Evolutionary conservation across 2,888 invertebrate species (phyloP).

Genomic region (Arctia plantaginis): DNA sequence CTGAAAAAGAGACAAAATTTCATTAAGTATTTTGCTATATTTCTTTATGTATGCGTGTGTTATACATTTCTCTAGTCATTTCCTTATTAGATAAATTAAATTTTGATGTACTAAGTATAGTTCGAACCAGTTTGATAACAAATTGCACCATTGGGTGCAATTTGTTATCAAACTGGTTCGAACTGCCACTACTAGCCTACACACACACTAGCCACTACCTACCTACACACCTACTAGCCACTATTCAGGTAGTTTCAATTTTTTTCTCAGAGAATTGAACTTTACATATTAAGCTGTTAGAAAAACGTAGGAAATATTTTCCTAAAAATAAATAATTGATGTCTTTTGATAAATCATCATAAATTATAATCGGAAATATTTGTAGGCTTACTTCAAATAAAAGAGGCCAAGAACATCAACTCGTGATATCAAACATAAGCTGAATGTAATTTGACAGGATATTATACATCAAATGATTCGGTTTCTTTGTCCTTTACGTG

Average conservation of each 20-base stretch:
- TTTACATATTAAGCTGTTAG: background rate
- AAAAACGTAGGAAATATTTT: background rate
- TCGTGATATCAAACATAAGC: background rate
- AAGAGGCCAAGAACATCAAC: background rate
- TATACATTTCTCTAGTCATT: background rate
- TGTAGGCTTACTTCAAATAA: background rate
- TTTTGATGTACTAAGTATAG: no score
- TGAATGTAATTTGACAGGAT: background rate
- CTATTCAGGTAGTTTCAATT: no score
- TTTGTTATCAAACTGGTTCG: no score
- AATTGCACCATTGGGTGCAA: no score
- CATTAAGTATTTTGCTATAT: background rate
- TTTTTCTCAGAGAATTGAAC: no score
- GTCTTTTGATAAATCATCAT: background rate
- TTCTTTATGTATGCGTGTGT: background rate
- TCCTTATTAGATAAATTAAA: no score
- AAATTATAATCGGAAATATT: background rate
- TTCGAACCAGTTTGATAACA: no score
- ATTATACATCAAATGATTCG: background rate
- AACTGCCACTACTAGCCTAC: no score
- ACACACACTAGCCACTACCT: no score
- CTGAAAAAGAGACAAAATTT: slow-evolving; percentile 62
- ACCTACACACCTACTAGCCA: no score
- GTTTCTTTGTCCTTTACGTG: background rate
- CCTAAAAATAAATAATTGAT: background rate